Evolutionary conservation across 2,113 vertebrate genomes (phyloP).

Genomic region (Cephalopholis sonnerati): DNA sequence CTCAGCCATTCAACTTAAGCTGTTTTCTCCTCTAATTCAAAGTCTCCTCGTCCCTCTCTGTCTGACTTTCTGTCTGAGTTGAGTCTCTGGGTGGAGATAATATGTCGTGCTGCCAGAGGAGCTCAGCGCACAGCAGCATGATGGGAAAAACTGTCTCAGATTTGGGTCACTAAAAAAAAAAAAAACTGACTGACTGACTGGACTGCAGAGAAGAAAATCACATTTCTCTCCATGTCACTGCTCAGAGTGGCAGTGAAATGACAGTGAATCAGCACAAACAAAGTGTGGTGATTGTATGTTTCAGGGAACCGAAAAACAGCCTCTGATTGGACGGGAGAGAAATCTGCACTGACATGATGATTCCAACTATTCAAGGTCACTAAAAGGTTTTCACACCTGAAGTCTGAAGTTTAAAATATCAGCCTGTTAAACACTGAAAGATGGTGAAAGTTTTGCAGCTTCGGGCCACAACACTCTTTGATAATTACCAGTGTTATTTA

Average conservation of each 20-base stretch:
- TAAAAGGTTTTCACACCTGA: background rate
- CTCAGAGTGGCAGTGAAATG: background rate
- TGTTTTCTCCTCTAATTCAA: slow-evolving; percentile 12
- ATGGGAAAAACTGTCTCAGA: slow-evolving; percentile 62
- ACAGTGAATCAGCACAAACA: slow-evolving; percentile 10
- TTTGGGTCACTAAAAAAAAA: slow-evolving; percentile 67
- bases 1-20: slow-evolving; percentile 17
- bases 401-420: background rate
- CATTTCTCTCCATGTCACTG: slow-evolving; percentile 42
- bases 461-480: background rate
- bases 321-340: background rate
- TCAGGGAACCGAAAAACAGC: background rate
- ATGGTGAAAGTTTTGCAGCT: background rate
- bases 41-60: slow-evolving; percentile 2
- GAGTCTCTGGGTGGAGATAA: slow-evolving; percentile 55
- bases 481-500: background rate
- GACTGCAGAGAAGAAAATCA: slow-evolving; percentile 52
- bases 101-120: slow-evolving; percentile 60
- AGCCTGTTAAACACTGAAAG: background rate
- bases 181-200: slow-evolving; percentile 19
- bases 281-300: slow-evolving; percentile 10
- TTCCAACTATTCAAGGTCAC: background rate
- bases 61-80: slow-evolving; percentile 36
- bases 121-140: slow-evolving; percentile 63
- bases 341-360: background rate